Conservation (phyloP, 2,797 vertebrate genomes). For the Chelon auratus region DNA sequence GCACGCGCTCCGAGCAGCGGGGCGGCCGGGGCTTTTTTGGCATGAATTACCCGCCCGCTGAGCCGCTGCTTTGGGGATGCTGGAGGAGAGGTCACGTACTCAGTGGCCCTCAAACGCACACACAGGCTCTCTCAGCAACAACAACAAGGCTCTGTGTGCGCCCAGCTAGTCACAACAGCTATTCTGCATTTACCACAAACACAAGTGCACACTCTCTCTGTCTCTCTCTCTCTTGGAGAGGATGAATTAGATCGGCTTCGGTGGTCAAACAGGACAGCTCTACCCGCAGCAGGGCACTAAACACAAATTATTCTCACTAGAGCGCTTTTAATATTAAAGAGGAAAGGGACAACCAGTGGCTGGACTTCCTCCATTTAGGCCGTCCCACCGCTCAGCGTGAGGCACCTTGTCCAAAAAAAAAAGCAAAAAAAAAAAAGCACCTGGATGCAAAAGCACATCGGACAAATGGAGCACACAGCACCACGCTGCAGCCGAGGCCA, state of each 20-base stretch:
- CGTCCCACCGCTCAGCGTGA: constrained; percentile 51
- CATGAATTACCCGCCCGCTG: constrained; percentile 76
- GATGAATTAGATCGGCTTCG: constrained; percentile 77
- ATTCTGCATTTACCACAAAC: constrained; percentile 66
- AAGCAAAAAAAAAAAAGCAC: constrained; percentile 28
- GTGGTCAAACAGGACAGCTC: constrained; percentile 76
- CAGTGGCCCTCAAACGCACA: constrained; percentile 86
- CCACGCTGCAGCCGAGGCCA: not conserved
- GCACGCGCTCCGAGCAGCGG: constrained; percentile 85
- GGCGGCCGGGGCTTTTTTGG: constrained; percentile 62
- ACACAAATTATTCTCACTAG: constrained; percentile 77
- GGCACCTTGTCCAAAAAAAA: constrained; percentile 48
- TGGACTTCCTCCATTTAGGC: constrained; percentile 41
- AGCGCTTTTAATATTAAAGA: constrained; percentile 69
- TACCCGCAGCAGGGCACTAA: constrained; percentile 72
- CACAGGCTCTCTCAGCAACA: constrained; percentile 48
- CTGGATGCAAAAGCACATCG: constrained; percentile 43
- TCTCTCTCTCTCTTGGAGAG: constrained; percentile 23
- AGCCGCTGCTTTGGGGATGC: constrained; percentile 79
- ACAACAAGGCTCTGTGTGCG: constrained; percentile 60
- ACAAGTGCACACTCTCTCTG: constrained; percentile 19
- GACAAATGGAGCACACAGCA: not conserved
- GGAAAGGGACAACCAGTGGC: constrained; percentile 50
- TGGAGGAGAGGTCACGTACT: constrained; percentile 88
- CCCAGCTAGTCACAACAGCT: constrained; percentile 53